Evolutionary conservation across 2,797 vertebrate species (phyloP).

Genomic region (Sardinella longiceps): DNA sequence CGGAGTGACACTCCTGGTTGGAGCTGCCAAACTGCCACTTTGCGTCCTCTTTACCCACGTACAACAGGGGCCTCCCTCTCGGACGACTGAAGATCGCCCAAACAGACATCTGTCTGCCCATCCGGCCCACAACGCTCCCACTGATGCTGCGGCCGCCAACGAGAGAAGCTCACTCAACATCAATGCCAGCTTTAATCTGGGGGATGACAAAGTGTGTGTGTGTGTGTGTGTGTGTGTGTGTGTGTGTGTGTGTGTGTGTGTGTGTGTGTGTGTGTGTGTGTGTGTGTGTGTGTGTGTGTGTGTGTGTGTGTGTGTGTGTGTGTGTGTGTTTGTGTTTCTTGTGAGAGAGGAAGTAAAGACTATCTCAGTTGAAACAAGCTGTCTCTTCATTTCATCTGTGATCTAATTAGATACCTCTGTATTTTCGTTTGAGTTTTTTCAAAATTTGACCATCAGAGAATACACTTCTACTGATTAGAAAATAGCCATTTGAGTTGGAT

Average conservation of each 20-base stretch:
- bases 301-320: slow-evolving; percentile 70
- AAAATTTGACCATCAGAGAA: neutral
- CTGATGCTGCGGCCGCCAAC: neutral
- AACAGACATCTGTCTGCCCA: slow-evolving; percentile 83
- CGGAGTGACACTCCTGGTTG: slow-evolving; percentile 83
- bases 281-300: slow-evolving; percentile 67
- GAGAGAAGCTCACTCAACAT: slow-evolving; percentile 57
- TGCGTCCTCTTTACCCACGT: slow-evolving; percentile 84
- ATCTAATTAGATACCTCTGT: neutral
- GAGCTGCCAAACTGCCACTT: slow-evolving; percentile 86
- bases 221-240: slow-evolving; percentile 29
- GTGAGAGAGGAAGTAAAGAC: neutral
- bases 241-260: neutral
- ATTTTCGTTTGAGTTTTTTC: neutral
- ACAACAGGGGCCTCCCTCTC: slow-evolving; percentile 70
- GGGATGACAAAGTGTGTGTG: neutral
- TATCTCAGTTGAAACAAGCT: neutral
- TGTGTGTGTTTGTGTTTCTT: neutral
- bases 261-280: slow-evolving; percentile 31
- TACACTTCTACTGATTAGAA: neutral
- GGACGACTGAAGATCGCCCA: slow-evolving; percentile 75
- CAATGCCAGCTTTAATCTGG: slow-evolving; percentile 49
- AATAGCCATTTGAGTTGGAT: neutral
- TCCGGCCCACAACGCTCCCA: slow-evolving; percentile 51
- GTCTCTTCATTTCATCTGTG: neutral